Conservation (phyloP, 2,888 invertebrate genomes). For the Diplazon laetatorius region DNA sequence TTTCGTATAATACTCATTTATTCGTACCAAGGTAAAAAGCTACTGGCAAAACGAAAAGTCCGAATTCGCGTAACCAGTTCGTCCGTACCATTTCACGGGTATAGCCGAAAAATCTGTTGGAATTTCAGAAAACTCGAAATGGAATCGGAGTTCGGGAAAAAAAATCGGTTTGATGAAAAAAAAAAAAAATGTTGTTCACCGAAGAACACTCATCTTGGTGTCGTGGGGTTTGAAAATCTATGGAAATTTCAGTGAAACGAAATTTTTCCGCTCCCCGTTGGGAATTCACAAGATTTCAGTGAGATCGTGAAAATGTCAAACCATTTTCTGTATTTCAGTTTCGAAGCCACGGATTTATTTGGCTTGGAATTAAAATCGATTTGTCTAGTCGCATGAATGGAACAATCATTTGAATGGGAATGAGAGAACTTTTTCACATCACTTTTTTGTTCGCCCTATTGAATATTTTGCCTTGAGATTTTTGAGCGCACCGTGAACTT, state of each 20-base stretch:
- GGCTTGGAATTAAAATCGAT: conserved; percentile 27
- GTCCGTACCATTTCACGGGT: not conserved
- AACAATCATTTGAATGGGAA: no score
- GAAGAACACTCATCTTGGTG: not conserved
- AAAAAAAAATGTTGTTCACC: not conserved
- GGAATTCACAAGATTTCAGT: not conserved
- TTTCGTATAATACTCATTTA: conserved; percentile 37
- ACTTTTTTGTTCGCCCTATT: no score
- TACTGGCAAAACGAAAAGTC: conserved; percentile 31
- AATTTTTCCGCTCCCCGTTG: not conserved
- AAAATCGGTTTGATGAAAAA: not conserved
- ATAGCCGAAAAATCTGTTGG: not conserved
- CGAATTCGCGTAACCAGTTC: not conserved
- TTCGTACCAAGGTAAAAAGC: conserved; percentile 7
- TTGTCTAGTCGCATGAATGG: no score
- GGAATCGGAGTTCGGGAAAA: not conserved
- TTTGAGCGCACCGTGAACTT: no score
- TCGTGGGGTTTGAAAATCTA: no score
- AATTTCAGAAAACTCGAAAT: not conserved
- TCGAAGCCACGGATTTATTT: conserved; percentile 1
- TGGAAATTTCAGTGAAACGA: no score
- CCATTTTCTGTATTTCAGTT: conserved; percentile 19
- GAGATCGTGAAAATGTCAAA: conserved; percentile 7
- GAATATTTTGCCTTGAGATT: no score
- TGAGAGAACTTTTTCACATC: no score